A percentile compares a stretch with the other conserved stretches of the same genome.
phyloP scores from a whole-genome alignment of 1,140 invertebrate species.

The Cryptotermes secundus region DNA sequence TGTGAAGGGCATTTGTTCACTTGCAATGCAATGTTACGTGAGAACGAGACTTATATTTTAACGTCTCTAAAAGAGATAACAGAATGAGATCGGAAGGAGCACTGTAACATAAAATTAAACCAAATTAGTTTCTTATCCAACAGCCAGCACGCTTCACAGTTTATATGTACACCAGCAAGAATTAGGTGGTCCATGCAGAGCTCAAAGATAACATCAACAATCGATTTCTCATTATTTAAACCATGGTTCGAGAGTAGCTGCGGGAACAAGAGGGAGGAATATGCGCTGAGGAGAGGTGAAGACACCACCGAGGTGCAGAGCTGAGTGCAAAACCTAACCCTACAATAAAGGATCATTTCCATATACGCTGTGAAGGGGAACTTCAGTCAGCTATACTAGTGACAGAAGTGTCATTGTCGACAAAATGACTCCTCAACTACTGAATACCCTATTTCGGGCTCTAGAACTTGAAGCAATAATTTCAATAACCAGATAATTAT shows the following conservation, averaged over 20 bases:
- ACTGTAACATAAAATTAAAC: not conserved
- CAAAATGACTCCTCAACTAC: too few species aligned
- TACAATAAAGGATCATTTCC: not conserved
- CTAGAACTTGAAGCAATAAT: too few species aligned
- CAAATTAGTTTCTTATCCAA: constrained; percentile 14
- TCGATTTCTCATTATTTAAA: constrained; percentile 20
- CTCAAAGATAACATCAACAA: not conserved
- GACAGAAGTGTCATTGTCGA: too few species aligned
- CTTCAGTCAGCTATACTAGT: too few species aligned
- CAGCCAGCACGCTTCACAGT: not conserved
- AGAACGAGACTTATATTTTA: not conserved
- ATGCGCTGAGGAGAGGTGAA: not conserved
- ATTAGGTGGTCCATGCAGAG: not conserved
- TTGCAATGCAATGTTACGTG: too few species aligned
- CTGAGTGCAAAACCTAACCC: not conserved
- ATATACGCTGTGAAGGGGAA: too few species aligned
- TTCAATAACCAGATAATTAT: too few species aligned
- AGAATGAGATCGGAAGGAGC: not conserved
- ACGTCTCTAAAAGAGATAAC: not conserved
- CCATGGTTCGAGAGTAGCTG: not conserved
- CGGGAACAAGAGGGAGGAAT: not conserved
- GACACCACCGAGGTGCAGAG: not conserved
- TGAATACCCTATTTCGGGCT: too few species aligned
- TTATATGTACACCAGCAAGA: not conserved
- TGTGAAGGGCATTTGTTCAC: too few species aligned